Conservation (phyloP, 2,113 vertebrate species). For the Cygnus atratus region DNA sequence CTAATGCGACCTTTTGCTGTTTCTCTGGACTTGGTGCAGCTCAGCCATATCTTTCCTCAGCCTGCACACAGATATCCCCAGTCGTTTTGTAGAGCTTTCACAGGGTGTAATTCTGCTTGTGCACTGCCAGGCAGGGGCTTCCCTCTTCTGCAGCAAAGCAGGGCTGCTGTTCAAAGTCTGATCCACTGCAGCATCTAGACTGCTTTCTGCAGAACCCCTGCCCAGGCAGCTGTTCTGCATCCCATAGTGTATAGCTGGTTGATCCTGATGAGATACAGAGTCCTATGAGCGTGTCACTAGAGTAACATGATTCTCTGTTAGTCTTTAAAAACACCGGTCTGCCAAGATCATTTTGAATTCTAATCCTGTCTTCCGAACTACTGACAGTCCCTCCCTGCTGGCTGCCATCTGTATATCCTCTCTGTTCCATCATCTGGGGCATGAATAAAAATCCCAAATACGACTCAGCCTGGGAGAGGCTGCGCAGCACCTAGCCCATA, state of each 20-base stretch:
- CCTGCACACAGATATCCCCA: neutral
- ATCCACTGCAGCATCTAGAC: neutral
- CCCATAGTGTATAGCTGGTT: neutral
- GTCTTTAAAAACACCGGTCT: slow-evolving; percentile 17
- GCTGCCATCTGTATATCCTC: slow-evolving; percentile 65
- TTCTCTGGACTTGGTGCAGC: neutral
- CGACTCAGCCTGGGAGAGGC: neutral
- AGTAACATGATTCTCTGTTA: neutral
- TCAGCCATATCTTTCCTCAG: neutral
- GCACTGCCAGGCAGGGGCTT: neutral
- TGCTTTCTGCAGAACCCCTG: neutral
- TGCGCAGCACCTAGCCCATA: neutral
- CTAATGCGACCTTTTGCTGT: neutral
- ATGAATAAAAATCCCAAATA: slow-evolving; percentile 46
- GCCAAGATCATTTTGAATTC: slow-evolving; percentile 50
- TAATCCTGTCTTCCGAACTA: slow-evolving; percentile 51
- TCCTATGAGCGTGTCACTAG: neutral
- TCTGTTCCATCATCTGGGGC: slow-evolving; percentile 33
- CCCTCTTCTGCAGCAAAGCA: neutral
- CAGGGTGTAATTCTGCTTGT: neutral
- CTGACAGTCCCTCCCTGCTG: slow-evolving; percentile 64
- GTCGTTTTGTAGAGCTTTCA: neutral
- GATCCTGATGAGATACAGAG: neutral
- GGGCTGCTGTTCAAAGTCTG: neutral
- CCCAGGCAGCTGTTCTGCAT: neutral